A percentile compares a stretch with the other conserved stretches of the same genome.
These are phyloP conservation scores for Carpatolechia fugitivella DNA, from an alignment of 2,888 invertebrate species.

Conservation along the genomic window DNA sequence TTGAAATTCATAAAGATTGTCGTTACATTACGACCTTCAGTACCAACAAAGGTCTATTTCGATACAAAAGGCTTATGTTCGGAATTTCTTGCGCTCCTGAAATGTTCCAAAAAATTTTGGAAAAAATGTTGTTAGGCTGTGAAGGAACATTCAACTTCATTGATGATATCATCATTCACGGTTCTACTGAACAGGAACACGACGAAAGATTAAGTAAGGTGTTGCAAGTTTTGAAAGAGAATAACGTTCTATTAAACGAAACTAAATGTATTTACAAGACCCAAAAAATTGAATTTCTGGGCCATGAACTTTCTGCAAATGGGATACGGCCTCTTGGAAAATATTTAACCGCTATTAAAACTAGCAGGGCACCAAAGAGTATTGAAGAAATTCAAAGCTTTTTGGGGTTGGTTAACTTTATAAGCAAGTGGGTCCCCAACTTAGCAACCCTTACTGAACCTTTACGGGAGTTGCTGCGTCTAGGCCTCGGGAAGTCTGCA, in stretches of 20 bases:
- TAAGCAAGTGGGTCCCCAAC: conserved; percentile 13
- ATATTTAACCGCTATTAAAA: not conserved
- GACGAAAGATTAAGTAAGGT: conserved; percentile 13
- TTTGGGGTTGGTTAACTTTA: conserved; percentile 12
- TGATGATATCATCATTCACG: conserved; percentile 18
- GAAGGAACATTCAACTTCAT: conserved; percentile 20
- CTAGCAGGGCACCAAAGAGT: not conserved
- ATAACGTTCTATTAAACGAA: conserved; percentile 14
- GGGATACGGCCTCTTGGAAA: not conserved
- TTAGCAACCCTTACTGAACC: conserved; percentile 13
- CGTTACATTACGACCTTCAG: conserved; percentile 37
- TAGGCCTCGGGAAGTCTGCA: not conserved
- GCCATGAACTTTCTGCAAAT: not conserved
- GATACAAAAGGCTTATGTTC: conserved; percentile 46
- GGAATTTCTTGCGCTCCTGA: conserved; percentile 33
- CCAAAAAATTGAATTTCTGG: not conserved
- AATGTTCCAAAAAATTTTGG: conserved; percentile 28
- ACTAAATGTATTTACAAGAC: conserved; percentile 6
- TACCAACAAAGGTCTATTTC: conserved; percentile 33
- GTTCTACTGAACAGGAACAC: conserved; percentile 8
- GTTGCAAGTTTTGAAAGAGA: conserved; percentile 15
- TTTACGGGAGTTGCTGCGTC: not conserved
- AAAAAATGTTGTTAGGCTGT: conserved; percentile 14
- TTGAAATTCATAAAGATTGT: conserved; percentile 22
- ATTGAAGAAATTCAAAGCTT: conserved; percentile 11